Percentiles rank a stretch among this genome's conserved stretches.
These are phyloP conservation scores for Polylopha cassiicola DNA, from an alignment of 2,888 invertebrate species.

Conservation along the genomic window DNA sequence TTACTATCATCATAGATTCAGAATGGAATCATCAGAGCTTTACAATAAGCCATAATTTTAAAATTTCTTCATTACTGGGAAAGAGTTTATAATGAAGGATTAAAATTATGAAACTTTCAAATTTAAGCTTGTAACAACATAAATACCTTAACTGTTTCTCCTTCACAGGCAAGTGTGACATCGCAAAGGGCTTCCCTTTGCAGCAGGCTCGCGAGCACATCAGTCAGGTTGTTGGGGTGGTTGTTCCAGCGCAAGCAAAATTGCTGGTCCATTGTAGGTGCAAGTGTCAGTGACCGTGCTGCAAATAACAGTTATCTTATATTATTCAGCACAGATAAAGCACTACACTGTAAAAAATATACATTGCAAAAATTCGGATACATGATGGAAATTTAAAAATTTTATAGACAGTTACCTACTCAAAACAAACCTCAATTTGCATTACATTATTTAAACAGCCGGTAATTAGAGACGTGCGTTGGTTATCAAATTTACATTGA, in stretches of 20 bases:
- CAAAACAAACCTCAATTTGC: constrained; percentile 50
- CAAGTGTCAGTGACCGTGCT: constrained; percentile 77
- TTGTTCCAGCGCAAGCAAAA: constrained; percentile 97
- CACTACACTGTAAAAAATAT: constrained; percentile 18
- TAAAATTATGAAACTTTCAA: not conserved
- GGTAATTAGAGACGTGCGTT: constrained; percentile 63
- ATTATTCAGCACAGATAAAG: constrained; percentile 43
- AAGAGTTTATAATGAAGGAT: no score
- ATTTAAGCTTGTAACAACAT: not conserved
- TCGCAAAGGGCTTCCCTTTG: constrained; percentile 94
- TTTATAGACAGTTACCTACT: constrained; percentile 35
- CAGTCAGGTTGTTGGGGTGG: constrained; percentile 93
- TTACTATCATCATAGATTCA: no score
- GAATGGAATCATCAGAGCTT: no score
- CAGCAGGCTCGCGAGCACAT: constrained; percentile 90
- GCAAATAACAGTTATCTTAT: constrained; percentile 44
- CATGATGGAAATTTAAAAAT: constrained; percentile 16
- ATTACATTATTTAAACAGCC: constrained; percentile 56
- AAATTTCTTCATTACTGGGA: no score
- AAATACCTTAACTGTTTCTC: constrained; percentile 87
- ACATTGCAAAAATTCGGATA: constrained; percentile 33
- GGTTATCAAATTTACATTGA: constrained; percentile 68
- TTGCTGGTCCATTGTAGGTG: constrained; percentile 85
- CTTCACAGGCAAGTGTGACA: constrained; percentile 94
- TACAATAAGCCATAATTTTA: no score